Evolutionary conservation across 2,888 invertebrate species (phyloP), one percentile per base, ranked within the genome.

Genomic region (Ryuthela nishihirai): DNA sequence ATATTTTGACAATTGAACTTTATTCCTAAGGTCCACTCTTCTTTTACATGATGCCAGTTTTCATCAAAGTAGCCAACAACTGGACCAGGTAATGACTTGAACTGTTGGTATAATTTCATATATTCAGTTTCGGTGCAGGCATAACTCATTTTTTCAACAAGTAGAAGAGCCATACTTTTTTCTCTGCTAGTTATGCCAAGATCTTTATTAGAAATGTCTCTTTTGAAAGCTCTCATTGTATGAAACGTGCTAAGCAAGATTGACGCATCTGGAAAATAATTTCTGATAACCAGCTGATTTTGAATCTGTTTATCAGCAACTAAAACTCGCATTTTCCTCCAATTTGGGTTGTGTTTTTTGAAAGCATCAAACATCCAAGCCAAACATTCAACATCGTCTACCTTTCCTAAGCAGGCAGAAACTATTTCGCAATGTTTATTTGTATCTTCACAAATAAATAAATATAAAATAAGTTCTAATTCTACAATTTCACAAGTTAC

Each of bases 371-470:
- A 54, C n/a, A 54, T 23, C 54, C 54, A 54, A 5, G 5, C 12
- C 3, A 54, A 20, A 2, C 38, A 38, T 25, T 43, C 18, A 18
- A 36, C 29, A 38, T 48, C 41, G 17, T 18, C 23, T 20, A 38
- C 17, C 24, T 42, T 43, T 20, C 47, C 18, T 21, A 54, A 32
- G 18, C 54, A 42, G 20, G 41, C 23, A 17, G 47, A 21, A 15
- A 54, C 32, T 20, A 54, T 43, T 38, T 54, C 54, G 43, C 43
- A 54, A 17, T 23, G 15, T 10, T 48, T 48, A 54, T 54, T 54
- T 4, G 47, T 17, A 48, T 54, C 54, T 10, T 35, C 26, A 29
- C 47, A 29, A 15, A 43, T 42, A 38, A 48, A 48, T 18, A 54
- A 48, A 36, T 21, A 43, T 23, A 54, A 42, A 38, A 40, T 43